Conservation (phyloP, 35 echinoderm and acorn worm genomes). For the Chiridota heheva region DNA sequence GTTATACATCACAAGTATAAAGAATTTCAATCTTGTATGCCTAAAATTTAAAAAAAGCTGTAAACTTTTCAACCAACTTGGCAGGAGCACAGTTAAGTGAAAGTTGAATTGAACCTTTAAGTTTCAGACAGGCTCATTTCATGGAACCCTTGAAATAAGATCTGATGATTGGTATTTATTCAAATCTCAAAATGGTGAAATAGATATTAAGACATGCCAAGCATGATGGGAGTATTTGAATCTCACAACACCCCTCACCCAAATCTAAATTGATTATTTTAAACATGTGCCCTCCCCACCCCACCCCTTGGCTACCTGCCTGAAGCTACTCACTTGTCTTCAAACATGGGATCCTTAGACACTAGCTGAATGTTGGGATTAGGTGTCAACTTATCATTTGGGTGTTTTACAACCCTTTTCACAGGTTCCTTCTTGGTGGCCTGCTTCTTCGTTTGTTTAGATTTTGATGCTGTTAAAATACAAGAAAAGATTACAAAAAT, state of each 20-base stretch:
- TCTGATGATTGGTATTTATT: not conserved
- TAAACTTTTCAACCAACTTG: not conserved
- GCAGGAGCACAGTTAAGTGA: not conserved
- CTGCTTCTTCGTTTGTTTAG: not conserved
- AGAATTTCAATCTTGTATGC: not conserved
- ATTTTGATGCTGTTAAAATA: not conserved
- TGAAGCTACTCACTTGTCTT: constrained; percentile 80
- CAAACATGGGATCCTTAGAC: constrained; percentile 91
- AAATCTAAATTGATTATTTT: no score
- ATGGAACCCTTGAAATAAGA: not conserved
- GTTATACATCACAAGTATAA: not conserved
- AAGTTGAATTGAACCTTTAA: not conserved
- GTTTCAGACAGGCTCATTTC: not conserved
- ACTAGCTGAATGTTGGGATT: constrained; percentile 82
- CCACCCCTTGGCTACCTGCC: not conserved
- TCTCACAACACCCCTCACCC: not conserved
- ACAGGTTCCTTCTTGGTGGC: constrained; percentile 4
- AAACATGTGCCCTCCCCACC: not conserved
- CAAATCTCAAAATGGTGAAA: not conserved
- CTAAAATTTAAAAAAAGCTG: not conserved
- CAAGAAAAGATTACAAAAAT: not conserved
- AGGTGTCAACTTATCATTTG: constrained; percentile 70
- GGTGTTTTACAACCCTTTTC: constrained; percentile 40
- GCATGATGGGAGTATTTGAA: not conserved
- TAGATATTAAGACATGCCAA: not conserved